Percentiles rank a stretch among this genome's conserved stretches.
Evolutionary conservation across 1,140 invertebrate species (phyloP).

Genomic region (Cheumatopsyche charites): DNA sequence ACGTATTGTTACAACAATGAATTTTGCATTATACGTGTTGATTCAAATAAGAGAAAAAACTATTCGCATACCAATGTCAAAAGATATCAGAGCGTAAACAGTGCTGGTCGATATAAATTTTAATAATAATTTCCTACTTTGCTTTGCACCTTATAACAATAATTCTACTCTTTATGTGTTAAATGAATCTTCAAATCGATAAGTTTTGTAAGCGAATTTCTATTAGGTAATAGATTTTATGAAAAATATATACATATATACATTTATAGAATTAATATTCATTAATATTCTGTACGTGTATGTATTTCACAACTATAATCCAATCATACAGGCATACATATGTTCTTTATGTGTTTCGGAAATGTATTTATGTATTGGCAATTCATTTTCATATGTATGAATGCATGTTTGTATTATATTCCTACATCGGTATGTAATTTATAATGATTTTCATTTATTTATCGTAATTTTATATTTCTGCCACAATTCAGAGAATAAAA

Average conservation of each 20-base stretch:
- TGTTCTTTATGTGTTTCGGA: background rate
- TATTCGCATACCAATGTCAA: slow-evolving; percentile 26
- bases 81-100: slow-evolving; percentile 1
- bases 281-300: slow-evolving; percentile 5
- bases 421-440: background rate
- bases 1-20: slow-evolving; percentile 39
- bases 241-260: too few relatives aligned
- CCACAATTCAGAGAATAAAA: slow-evolving; percentile 1
- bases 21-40: slow-evolving; percentile 28
- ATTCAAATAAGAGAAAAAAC: slow-evolving; percentile 26
- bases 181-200: too few relatives aligned
- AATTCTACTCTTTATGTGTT: slow-evolving; percentile 9
- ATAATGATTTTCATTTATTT: slow-evolving; percentile 14
- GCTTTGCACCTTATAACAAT: background rate
- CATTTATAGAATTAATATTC: background rate
- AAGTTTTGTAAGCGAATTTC: too few relatives aligned
- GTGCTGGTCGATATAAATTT: slow-evolving; percentile 9
- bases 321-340: slow-evolving; percentile 13
- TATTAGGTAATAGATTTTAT: slow-evolving; percentile 23
- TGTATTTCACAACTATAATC: background rate
- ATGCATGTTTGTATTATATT: slow-evolving; percentile 1
- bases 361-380: background rate
- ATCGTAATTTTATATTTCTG: background rate
- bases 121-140: background rate
- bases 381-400: slow-evolving; percentile 3